phyloP scores from a whole-genome alignment of 2,113 vertebrate species.

The Zosterops borbonicus region DNA sequence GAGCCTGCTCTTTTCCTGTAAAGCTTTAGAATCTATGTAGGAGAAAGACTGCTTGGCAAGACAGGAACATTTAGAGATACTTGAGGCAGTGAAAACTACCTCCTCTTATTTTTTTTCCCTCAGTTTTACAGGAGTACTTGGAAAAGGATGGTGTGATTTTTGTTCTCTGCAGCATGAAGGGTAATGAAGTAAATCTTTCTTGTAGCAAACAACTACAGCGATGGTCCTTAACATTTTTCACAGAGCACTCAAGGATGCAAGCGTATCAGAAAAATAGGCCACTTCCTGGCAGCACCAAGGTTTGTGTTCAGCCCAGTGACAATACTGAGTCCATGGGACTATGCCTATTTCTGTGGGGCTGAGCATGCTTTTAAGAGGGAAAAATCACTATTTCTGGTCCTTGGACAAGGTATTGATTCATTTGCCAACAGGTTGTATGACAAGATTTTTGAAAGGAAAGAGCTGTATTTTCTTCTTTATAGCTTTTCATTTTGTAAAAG shows the following conservation, averaged over 20 bases:
- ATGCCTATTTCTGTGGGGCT: background rate
- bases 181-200: background rate
- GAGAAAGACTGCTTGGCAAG: background rate
- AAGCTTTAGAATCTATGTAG: background rate
- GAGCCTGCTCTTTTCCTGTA: background rate
- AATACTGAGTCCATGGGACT: rapidly evolving
- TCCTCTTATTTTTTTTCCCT: background rate
- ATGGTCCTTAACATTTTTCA: background rate
- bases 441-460: background rate
- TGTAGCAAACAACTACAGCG: background rate
- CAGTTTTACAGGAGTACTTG: background rate
- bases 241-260: background rate
- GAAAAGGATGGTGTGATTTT: background rate
- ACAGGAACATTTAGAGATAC: background rate
- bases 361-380: background rate
- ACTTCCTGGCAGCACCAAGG: background rate
- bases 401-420: background rate
- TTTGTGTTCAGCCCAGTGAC: background rate
- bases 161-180: background rate
- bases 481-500: background rate
- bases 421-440: background rate
- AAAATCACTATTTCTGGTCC: background rate
- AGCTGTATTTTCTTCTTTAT: background rate
- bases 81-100: background rate
- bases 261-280: background rate